These are phyloP conservation scores for Dichetophora obliterata DNA, from an alignment of 2,888 invertebrate species.

Conservation along the genomic window DNA sequence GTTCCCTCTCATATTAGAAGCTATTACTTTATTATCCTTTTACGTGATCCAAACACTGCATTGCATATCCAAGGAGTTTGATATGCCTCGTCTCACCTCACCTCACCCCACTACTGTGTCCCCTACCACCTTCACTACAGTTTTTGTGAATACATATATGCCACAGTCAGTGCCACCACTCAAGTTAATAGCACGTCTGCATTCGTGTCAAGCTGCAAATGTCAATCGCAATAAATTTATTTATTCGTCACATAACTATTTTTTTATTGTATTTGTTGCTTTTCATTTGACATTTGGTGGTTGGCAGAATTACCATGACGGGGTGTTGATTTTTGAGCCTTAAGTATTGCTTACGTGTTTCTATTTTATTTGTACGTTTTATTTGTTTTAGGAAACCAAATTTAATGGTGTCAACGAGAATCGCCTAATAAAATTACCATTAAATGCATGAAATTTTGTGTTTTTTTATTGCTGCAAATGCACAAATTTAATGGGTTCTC, in stretches of 20 bases:
- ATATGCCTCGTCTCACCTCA: too few relatives aligned
- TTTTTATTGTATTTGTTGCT: background rate
- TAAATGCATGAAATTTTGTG: too few relatives aligned
- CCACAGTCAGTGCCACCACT: background rate
- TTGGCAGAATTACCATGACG: background rate
- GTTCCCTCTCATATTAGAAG: background rate
- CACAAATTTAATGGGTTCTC: too few relatives aligned
- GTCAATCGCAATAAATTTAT: slow-evolving; percentile 24
- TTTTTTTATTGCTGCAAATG: too few relatives aligned
- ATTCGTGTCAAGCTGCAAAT: slow-evolving; percentile 14
- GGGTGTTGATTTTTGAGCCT: slow-evolving; percentile 6
- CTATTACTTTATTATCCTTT: slow-evolving; percentile 17
- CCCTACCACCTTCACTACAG: background rate
- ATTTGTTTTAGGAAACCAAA: too few relatives aligned
- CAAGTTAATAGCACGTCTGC: background rate
- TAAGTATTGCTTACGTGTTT: background rate
- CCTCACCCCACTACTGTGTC: background rate
- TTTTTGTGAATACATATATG: background rate
- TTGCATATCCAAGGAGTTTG: background rate
- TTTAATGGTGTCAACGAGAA: too few relatives aligned
- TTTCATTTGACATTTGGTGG: background rate
- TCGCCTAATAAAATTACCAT: too few relatives aligned
- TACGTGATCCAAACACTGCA: slow-evolving; percentile 30
- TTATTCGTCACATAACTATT: background rate
- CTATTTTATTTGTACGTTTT: background rate